phyloP scores from a whole-genome alignment of 1,140 invertebrate genomes.

The Hyles euphorbiae region DNA sequence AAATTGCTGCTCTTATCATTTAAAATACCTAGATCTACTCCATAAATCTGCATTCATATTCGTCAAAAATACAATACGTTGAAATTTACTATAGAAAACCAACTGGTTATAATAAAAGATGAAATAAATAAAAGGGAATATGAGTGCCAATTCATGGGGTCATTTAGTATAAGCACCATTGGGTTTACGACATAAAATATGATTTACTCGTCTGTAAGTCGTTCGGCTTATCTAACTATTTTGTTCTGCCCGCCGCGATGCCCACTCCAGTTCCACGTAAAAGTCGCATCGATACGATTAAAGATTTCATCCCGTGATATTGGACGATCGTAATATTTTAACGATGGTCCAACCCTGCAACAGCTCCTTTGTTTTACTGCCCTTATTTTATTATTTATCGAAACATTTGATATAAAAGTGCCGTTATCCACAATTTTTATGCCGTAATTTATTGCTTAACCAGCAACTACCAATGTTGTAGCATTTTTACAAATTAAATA shows the following conservation, averaged over 20 bases:
- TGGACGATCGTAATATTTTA: constrained; percentile 67
- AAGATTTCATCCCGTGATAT: constrained; percentile 63
- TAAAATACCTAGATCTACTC: no score
- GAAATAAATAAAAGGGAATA: constrained; percentile 2
- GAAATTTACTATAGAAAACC: no score
- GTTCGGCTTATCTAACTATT: constrained; percentile 35
- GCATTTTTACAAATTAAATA: no score
- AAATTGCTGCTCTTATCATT: no score
- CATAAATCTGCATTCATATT: no score
- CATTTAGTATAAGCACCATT: constrained; percentile 27
- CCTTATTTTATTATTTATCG: constrained; percentile 62
- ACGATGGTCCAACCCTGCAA: constrained; percentile 41
- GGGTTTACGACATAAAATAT: constrained; percentile 35
- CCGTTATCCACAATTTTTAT: constrained; percentile 43
- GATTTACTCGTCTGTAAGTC: constrained; percentile 37
- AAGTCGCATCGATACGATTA: constrained; percentile 51
- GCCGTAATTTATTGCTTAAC: constrained; percentile 38
- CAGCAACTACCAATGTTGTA: constrained; percentile 11
- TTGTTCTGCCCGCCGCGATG: constrained; percentile 24
- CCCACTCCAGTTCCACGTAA: constrained; percentile 39
- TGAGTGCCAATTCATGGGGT: constrained; percentile 16
- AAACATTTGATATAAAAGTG: constrained; percentile 55
- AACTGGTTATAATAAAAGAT: neutral
- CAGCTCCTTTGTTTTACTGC: constrained; percentile 55
- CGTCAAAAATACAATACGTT: no score